Evolutionary conservation across 64 coral and sea anemone species (phyloP), one percentile per base, ranked within the genome.

Genomic region (Exaiptasia diaphana): DNA sequence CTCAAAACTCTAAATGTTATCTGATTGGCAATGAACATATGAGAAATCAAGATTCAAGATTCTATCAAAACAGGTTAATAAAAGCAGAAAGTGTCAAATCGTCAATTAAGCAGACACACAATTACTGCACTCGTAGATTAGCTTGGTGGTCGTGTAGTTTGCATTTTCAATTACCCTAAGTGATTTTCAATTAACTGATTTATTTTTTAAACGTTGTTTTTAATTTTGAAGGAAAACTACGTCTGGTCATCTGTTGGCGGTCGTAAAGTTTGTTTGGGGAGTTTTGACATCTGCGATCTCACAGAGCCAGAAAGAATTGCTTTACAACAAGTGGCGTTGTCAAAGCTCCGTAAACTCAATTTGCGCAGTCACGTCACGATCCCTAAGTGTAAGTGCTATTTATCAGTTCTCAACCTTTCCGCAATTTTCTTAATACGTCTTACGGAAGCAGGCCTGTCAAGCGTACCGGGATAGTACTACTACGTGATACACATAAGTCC

Each of bases 351-450:
- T 49, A 79, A 85, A 29, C 41, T 89, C 64, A 69, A 79, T 57
- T 63, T 95, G 3, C 86, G 68, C 58, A 89, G 86, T 89, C 86
- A 95, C 75, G 73, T 95, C 43, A 95, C 91, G 68, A 95, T 95
- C 53, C 91, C 91, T 44, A 95, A 95, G 75, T 75, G 91, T 95
- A 89, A 52, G 72, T 3, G 18, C 20, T 20, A 73, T n/a, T n/a
- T n/a, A n/a, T n/a, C n/a, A n/a, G n/a, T n/a, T n/a, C n/a, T n/a
- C n/a, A n/a, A n/a, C n/a, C n/a, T n/a, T n/a, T n/a, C n/a, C n/a
- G n/a, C n/a, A n/a, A n/a, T n/a, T n/a, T n/a, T n/a, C n/a, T n/a
- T n/a, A n/a, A n/a, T n/a, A n/a, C n/a, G n/a, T n/a, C n/a, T n/a
- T n/a, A n/a, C n/a, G n/a, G n/a, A n/a, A n/a, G n/a, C n/a, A n/a